Conservation (phyloP, 2,888 invertebrate genomes). For the Parapristionchus giblindavisi region DNA sequence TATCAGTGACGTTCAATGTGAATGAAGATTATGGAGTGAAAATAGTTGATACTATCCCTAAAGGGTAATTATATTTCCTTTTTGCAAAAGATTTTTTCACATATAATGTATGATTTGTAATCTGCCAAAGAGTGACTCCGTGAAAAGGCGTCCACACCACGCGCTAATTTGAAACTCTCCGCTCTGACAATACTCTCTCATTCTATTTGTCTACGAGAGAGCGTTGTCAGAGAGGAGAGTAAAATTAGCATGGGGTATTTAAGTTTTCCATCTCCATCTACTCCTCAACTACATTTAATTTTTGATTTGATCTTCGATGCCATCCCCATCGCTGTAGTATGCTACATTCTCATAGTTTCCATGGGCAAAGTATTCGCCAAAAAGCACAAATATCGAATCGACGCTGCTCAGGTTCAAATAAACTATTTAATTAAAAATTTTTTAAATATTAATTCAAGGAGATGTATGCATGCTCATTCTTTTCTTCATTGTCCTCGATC, state of each 20-base stretch:
- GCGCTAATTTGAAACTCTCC: too few species aligned
- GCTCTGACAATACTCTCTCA: not conserved
- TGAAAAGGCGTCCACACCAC: too few species aligned
- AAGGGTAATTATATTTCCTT: too few species aligned
- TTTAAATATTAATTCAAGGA: not conserved
- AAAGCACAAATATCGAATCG: conserved; percentile 73
- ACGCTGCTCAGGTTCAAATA: conserved; percentile 72
- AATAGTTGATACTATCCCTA: too few species aligned
- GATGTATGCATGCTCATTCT: conserved; percentile 7
- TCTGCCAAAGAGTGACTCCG: too few species aligned
- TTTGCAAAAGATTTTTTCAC: too few species aligned
- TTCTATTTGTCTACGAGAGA: not conserved
- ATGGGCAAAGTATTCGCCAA: conserved; percentile 73
- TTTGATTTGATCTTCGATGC: conserved; percentile 73
- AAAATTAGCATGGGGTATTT: not conserved
- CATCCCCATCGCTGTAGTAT: conserved; percentile 72
- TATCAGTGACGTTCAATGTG: too few species aligned
- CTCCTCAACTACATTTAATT: conserved; percentile 65
- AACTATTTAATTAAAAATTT: not conserved
- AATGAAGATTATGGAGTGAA: too few species aligned
- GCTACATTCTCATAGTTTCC: conserved; percentile 74
- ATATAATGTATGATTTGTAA: too few species aligned
- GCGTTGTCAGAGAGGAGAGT: not conserved
- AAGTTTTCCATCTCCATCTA: conserved; percentile 66
- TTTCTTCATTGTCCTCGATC: conserved; percentile 74